Percentiles rank a stretch among this genome's conserved stretches.
phyloP scores from a whole-genome alignment of 2,888 invertebrate genomes.

The Biston betularia region DNA sequence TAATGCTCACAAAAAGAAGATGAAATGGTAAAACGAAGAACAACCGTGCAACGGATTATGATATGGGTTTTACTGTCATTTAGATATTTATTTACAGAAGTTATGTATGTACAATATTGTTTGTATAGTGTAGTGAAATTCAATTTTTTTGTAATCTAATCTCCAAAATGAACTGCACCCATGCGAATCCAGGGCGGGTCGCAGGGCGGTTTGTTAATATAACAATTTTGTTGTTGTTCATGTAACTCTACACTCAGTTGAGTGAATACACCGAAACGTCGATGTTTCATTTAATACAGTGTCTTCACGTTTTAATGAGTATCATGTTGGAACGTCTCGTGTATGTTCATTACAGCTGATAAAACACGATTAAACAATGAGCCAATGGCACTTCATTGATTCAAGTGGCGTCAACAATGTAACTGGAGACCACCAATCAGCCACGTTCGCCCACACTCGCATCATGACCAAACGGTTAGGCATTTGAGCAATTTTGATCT shows the following conservation, averaged over 20 bases:
- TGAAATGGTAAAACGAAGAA: neutral
- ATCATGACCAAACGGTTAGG: conserved; percentile 35
- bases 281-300: conserved; percentile 49
- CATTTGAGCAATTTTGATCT: conserved; percentile 43
- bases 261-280: conserved; percentile 31
- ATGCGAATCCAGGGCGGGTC: no score
- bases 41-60: neutral
- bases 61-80: no score
- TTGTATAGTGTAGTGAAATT: no score
- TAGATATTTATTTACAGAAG: no score
- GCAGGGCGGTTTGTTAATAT: neutral
- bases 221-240: conserved; percentile 8
- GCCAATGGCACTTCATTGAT: conserved; percentile 81
- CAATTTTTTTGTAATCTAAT: no score
- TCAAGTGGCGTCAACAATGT: conserved; percentile 76
- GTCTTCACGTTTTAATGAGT: conserved; percentile 56
- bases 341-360: conserved; percentile 75
- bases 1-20: neutral
- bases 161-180: no score
- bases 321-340: conserved; percentile 47
- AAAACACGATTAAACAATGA: conserved; percentile 82
- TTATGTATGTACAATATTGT: no score
- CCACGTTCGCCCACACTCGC: conserved; percentile 37
- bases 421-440: conserved; percentile 77
- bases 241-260: conserved; percentile 19